Percentiles rank a stretch among this genome's conserved stretches.
Evolutionary conservation across 2,797 vertebrate species (phyloP).

Genomic region (Delichon dasypus): DNA sequence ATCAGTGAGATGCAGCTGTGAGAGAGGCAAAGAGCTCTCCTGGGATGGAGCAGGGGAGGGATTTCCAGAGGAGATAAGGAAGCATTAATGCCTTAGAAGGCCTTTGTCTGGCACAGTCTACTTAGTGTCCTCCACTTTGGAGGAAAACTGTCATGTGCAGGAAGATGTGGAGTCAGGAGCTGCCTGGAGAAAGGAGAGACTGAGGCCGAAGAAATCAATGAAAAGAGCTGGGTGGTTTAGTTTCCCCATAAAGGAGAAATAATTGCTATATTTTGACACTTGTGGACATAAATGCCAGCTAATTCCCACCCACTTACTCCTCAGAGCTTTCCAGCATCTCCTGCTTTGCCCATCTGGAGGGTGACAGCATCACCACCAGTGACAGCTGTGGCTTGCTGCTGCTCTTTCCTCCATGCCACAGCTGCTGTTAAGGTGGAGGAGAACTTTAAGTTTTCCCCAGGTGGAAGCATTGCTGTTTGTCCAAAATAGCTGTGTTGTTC

Average conservation of each 20-base stretch:
- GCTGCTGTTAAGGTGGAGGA: background rate
- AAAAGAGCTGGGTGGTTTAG: background rate
- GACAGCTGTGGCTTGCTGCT: background rate
- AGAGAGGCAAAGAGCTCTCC: background rate
- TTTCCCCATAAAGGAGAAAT: background rate
- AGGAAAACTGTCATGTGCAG: background rate
- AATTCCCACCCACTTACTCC: background rate
- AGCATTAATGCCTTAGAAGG: background rate
- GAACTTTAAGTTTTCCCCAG: background rate
- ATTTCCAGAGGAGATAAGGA: constrained; percentile 34
- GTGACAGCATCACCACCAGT: background rate
- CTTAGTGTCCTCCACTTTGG: rapidly evolving
- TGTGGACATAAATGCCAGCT: background rate
- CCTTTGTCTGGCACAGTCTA: background rate
- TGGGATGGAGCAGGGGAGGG: background rate
- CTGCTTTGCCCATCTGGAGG: background rate
- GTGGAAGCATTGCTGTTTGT: background rate
- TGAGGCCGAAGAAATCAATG: background rate
- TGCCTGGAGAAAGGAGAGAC: background rate
- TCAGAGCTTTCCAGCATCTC: background rate
- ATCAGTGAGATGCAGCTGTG: constrained; percentile 8
- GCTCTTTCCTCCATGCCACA: background rate
- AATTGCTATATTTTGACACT: rapidly evolving
- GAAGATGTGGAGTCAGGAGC: background rate
- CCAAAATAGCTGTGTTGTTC: background rate